Evolutionary conservation across 2,888 invertebrate genomes (phyloP).

Genomic region (Drosophila dives): DNA sequence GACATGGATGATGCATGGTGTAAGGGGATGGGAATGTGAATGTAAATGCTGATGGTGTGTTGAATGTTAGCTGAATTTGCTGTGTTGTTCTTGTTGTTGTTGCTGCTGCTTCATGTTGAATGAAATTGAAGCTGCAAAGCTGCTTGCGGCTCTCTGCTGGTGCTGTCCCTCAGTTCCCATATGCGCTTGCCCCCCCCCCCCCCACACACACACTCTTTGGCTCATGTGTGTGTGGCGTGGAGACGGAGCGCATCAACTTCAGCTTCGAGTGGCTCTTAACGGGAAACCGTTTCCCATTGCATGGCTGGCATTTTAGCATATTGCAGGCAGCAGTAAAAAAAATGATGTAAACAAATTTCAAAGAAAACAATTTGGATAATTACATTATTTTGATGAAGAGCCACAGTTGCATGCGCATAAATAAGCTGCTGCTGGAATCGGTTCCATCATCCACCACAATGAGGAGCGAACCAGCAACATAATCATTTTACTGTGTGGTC

Average conservation of each 20-base stretch:
- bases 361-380: constrained; percentile 80
- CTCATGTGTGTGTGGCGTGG: constrained; percentile 28
- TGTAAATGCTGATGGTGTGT: not conserved
- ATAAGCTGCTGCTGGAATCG: constrained; percentile 40
- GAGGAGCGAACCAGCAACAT: constrained; percentile 4
- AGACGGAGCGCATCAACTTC: constrained; percentile 37
- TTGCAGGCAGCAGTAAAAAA: constrained; percentile 45
- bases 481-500: constrained; percentile 63
- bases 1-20: constrained; percentile 35
- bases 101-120: constrained; percentile 46
- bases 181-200: constrained; percentile 9
- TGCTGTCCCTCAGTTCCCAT: constrained; percentile 10
- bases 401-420: constrained; percentile 72
- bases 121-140: constrained; percentile 65
- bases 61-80: constrained; percentile 22
- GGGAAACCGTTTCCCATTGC: constrained; percentile 71
- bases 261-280: constrained; percentile 74
- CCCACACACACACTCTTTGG: too few relatives aligned
- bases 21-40: not conserved
- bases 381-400: constrained; percentile 80
- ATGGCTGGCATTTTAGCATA: constrained; percentile 56
- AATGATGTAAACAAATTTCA: constrained; percentile 79
- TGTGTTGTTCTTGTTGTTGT: constrained; percentile 17
- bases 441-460: not conserved
- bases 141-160: constrained; percentile 50